Conservation (phyloP, 2,113 vertebrate species). For the Toxostoma redivivum region DNA sequence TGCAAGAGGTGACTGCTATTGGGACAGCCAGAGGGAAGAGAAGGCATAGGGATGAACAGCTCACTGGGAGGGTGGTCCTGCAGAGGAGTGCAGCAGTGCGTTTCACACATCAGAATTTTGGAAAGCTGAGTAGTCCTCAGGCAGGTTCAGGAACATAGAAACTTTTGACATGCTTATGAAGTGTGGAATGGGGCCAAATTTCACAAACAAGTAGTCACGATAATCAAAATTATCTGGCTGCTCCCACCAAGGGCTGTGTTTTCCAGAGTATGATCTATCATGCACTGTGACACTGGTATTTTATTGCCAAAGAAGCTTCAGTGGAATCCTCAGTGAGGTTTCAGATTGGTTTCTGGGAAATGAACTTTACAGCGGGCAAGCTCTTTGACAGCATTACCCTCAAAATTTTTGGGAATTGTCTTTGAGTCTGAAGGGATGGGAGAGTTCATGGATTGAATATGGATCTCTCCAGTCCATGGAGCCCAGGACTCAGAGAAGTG, state of each 20-base stretch:
- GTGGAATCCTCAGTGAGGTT: neutral
- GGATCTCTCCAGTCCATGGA: neutral
- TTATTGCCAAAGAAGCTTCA: neutral
- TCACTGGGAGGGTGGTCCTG: rapidly evolving
- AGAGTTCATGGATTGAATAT: neutral
- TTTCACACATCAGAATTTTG: neutral
- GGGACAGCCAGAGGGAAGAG: neutral
- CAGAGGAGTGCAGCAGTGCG: neutral
- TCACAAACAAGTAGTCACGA: neutral
- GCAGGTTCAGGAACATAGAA: neutral
- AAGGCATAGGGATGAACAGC: neutral
- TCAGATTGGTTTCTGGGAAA: neutral
- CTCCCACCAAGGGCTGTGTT: neutral
- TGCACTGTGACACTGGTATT: neutral
- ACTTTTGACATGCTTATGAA: neutral
- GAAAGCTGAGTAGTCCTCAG: neutral
- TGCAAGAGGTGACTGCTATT: neutral
- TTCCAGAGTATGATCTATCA: neutral
- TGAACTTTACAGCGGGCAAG: neutral
- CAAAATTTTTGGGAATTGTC: neutral
- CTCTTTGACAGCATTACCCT: neutral
- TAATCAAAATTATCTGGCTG: neutral
- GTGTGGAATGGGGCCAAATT: neutral
- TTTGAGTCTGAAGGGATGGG: neutral
- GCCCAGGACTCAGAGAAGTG: neutral